Evolutionary conservation across 2,797 vertebrate species (phyloP).

Genomic region (Thaleichthys pacificus): DNA sequence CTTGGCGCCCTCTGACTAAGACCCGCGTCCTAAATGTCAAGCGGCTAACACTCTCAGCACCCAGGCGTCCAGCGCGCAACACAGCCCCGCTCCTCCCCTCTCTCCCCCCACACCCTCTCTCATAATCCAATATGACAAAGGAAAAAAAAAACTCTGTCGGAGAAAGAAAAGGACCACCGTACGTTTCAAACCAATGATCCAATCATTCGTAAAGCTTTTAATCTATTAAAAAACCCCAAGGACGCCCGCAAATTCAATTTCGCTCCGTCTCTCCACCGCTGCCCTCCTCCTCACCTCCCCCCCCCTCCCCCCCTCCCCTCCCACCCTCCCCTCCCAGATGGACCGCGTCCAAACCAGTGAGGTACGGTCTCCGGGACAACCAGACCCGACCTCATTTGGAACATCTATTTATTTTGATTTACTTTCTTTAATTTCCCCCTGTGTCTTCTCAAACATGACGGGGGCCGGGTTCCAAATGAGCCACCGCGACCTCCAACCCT

Average conservation of each 20-base stretch:
- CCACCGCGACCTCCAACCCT: slow-evolving; percentile 3
- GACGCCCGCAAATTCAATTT: slow-evolving; percentile 61
- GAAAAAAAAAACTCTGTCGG: not conserved
- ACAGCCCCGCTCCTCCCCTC: slow-evolving; percentile 15
- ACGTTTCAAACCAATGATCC: slow-evolving; percentile 65
- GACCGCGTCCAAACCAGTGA: slow-evolving; percentile 46
- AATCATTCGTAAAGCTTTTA: slow-evolving; percentile 69
- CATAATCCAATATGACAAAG: slow-evolving; percentile 52
- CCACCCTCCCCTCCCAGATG: slow-evolving; percentile 20
- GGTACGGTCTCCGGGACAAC: slow-evolving; percentile 44
- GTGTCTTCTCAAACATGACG: slow-evolving; percentile 12
- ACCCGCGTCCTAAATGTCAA: slow-evolving; percentile 24
- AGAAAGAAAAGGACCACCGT: slow-evolving; percentile 32
- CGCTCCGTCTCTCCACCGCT: slow-evolving; percentile 19
- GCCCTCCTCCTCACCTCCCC: slow-evolving; percentile 3
- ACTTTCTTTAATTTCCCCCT: slow-evolving; percentile 52
- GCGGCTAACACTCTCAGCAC: not conserved
- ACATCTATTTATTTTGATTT: slow-evolving; percentile 62
- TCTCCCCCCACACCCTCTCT: slow-evolving; percentile 12
- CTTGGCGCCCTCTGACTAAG: slow-evolving; percentile 10
- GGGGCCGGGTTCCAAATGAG: slow-evolving; percentile 37
- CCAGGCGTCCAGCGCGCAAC: not conserved
- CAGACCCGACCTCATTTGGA: slow-evolving; percentile 39
- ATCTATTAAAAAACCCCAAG: slow-evolving; percentile 69
- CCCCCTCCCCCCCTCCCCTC: not conserved